A percentile compares a stretch with the other conserved stretches of the same genome.
Evolutionary conservation across 2,888 invertebrate species (phyloP).

Genomic region (Ormia ochracea): DNA sequence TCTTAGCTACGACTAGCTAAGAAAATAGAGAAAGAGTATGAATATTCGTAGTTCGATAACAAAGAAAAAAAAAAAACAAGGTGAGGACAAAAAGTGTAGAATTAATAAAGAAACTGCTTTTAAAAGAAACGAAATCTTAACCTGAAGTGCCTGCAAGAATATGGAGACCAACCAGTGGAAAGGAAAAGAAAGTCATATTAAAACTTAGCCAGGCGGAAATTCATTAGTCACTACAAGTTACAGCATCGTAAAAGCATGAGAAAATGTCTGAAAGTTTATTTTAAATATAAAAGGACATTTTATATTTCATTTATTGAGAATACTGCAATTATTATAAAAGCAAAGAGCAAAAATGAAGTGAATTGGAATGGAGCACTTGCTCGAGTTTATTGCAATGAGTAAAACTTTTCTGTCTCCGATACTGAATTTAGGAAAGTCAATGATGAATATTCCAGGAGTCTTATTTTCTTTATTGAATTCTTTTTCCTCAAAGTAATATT

Average conservation of each 20-base stretch:
- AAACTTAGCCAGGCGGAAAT: constrained; percentile 54
- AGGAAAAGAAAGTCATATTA: constrained; percentile 35
- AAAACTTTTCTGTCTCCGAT: no score
- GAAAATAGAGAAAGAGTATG: no score
- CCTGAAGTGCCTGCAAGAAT: not conserved
- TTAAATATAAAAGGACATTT: constrained; percentile 16
- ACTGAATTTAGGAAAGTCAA: no score
- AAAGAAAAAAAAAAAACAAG: not conserved
- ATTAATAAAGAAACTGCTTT: not conserved
- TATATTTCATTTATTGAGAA: not conserved
- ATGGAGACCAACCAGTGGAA: not conserved
- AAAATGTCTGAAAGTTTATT: not conserved
- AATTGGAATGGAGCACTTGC: no score
- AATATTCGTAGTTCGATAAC: no score
- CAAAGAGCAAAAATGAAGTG: no score
- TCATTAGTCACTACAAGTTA: constrained; percentile 48
- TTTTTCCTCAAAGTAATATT: no score
- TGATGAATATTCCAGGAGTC: no score
- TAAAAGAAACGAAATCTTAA: constrained; percentile 3
- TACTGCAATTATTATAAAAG: not conserved
- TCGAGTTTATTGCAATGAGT: no score
- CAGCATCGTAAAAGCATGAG: not conserved
- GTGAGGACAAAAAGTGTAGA: not conserved
- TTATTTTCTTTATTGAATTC: no score
- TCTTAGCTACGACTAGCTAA: not conserved